Conservation (phyloP, 2,113 vertebrate species). For the Indicator indicator region DNA sequence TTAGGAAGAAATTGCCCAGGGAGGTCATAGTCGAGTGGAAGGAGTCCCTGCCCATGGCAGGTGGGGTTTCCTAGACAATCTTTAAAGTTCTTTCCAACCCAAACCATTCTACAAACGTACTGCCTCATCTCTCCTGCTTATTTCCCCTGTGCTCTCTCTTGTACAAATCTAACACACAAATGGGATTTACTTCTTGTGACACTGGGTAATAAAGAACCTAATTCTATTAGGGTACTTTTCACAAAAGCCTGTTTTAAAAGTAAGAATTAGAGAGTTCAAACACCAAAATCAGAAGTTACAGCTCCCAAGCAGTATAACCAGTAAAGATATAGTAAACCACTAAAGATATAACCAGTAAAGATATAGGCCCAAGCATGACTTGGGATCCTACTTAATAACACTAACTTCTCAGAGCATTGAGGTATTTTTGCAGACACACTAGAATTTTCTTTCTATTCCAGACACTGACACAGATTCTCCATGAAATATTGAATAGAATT, state of each 20-base stretch:
- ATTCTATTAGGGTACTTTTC: neutral
- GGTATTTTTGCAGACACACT: neutral
- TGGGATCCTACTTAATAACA: neutral
- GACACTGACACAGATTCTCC: neutral
- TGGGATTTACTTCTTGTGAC: neutral
- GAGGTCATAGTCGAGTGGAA: no score
- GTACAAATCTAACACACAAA: neutral
- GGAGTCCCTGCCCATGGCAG: no score
- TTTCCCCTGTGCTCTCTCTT: neutral
- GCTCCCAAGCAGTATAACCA: neutral
- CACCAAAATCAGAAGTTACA: neutral
- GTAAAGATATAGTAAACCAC: neutral
- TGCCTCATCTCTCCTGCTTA: neutral
- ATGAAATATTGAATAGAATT: neutral
- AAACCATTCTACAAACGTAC: no score
- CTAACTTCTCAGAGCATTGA: neutral
- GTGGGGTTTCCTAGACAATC: no score
- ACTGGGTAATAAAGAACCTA: neutral
- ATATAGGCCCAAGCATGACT: neutral
- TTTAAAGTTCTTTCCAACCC: no score
- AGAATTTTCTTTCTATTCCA: neutral
- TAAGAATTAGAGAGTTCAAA: neutral
- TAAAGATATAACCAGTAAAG: neutral
- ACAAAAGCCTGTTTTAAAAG: neutral
- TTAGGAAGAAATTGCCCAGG: no score